Evolutionary conservation across 2,888 invertebrate species (phyloP).

Genomic region (Bellardia pandia): DNA sequence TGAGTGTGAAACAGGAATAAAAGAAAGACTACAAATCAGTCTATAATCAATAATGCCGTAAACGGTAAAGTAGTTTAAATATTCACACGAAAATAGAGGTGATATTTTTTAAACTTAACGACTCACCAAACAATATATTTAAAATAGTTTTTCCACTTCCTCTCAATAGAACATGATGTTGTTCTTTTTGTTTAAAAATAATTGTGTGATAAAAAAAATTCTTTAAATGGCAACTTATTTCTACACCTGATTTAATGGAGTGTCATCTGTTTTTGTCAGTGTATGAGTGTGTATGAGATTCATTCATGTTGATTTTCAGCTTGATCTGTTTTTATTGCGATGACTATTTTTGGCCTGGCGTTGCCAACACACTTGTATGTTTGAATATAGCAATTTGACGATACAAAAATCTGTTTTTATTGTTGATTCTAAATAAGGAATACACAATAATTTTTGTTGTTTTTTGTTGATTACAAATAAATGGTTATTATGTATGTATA

Average conservation of each 20-base stretch:
- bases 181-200: background rate
- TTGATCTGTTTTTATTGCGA: background rate
- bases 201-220: background rate
- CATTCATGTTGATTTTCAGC: background rate
- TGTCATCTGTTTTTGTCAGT: background rate
- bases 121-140: no score
- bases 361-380: slow-evolving; percentile 1
- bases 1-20: no score
- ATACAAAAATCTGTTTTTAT: background rate
- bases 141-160: no score
- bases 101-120: no score
- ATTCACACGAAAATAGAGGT: no score
- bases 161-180: background rate
- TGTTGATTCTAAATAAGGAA: slow-evolving; percentile 38
- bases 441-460: background rate
- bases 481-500: slow-evolving; percentile 16
- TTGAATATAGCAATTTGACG: background rate
- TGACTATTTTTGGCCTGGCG: slow-evolving; percentile 16
- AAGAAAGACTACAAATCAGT: no score
- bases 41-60: no score
- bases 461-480: background rate
- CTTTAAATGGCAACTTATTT: background rate
- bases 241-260: background rate
- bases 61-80: no score
- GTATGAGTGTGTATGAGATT: background rate